Conservation (phyloP, 2,888 invertebrate genomes). For the Pyrrhosoma nymphula region DNA sequence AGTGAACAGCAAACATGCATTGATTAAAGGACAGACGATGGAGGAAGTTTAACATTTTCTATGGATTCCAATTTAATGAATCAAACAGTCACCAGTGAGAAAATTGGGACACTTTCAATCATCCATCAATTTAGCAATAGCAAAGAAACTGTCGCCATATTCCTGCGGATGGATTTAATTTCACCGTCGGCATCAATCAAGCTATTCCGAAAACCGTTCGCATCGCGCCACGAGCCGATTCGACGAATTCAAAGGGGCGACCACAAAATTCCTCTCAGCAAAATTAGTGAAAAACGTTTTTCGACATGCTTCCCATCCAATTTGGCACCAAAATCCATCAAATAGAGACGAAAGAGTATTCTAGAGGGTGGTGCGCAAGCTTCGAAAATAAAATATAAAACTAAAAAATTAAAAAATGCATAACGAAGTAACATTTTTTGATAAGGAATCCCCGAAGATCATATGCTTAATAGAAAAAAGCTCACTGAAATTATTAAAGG, state of each 20-base stretch:
- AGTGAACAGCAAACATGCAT: not conserved
- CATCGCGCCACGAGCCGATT: not conserved
- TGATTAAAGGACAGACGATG: not conserved
- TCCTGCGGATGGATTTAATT: not conserved
- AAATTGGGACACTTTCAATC: not conserved
- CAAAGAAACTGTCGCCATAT: not conserved
- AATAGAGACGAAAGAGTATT: not conserved
- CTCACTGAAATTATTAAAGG: no score
- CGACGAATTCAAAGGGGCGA: not conserved
- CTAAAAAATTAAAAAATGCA: no score
- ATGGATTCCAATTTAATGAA: not conserved
- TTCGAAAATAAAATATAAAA: no score
- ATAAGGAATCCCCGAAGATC: no score
- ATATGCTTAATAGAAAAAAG: no score
- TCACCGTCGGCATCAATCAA: not conserved
- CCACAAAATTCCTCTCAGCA: not conserved
- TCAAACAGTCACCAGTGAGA: not conserved
- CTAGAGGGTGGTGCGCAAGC: no score
- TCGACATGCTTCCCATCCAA: not conserved
- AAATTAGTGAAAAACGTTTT: not conserved
- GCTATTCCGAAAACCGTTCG: not conserved
- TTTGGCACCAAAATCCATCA: not conserved
- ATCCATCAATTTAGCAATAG: not conserved
- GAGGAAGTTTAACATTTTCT: not conserved
- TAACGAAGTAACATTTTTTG: no score